Evolutionary conservation across 2,797 vertebrate genomes (phyloP).

Genomic region (Enteromius argenteus): DNA sequence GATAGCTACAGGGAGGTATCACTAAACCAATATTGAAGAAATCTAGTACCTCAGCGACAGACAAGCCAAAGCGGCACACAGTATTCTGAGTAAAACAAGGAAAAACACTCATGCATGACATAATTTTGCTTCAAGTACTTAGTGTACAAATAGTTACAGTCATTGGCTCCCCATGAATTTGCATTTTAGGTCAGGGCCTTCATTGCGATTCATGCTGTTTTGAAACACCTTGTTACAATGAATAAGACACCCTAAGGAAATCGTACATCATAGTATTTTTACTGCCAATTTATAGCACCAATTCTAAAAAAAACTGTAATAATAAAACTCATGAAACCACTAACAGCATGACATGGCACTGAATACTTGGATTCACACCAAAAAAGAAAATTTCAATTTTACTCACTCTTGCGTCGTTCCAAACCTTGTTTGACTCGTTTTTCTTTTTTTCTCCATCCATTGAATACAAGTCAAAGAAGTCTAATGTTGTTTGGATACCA

Average conservation of each 20-base stretch:
- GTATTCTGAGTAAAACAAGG: slow-evolving; percentile 21
- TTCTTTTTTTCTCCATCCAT: neutral
- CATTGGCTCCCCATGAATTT: slow-evolving; percentile 9
- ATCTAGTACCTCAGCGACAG: slow-evolving; percentile 38
- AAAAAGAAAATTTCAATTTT: neutral
- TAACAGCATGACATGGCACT: neutral
- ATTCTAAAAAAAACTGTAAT: neutral
- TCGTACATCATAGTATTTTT: neutral
- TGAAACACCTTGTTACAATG: neutral
- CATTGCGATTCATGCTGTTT: neutral
- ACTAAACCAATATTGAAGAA: slow-evolving; percentile 49
- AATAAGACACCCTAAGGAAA: neutral
- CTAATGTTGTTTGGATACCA: neutral
- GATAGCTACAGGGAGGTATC: slow-evolving; percentile 50
- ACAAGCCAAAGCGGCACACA: slow-evolving; percentile 33
- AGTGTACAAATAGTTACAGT: slow-evolving; percentile 16
- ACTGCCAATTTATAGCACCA: neutral
- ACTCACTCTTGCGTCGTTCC: neutral
- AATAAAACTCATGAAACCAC: too few relatives aligned
- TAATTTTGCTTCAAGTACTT: slow-evolving; percentile 25
- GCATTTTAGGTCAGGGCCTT: slow-evolving; percentile 13
- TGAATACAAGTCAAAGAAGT: neutral
- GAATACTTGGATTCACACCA: neutral
- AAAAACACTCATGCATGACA: slow-evolving; percentile 35
- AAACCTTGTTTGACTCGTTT: neutral